Base-by-base conservation (phyloP, 2,797 vertebrate species). In the Otolemur crassicaudatus region DNA sequence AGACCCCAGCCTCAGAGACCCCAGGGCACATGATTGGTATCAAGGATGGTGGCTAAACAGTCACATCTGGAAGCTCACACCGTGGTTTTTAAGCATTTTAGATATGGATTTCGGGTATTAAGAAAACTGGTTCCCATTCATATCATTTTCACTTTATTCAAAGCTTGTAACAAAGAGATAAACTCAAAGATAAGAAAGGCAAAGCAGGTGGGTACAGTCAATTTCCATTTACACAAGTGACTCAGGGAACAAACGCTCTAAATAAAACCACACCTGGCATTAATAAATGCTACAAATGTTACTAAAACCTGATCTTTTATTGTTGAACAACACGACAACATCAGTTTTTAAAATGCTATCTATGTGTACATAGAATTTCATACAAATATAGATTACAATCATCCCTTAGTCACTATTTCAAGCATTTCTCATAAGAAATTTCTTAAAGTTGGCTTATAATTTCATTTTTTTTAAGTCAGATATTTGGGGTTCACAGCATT, bases 401-500 rank as follows among this genome's bases (percentile, higher is more conserved):
- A 60, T 81, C 23, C 69, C 17, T 94, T 43, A 73, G 49, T 60
- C 58, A 72, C 3, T 63, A 56, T 40, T 77, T 94, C 40, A 88
- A 94, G 53, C 25, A 77, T 4, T 82, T 40, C 25, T 80, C 27
- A 2, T 17, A 60, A 61, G n/a, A 79, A 65, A 65, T 13, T 56
- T 19, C 34, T 76, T 65, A 83, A 1, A 94, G 23, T 22, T 83
- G 14, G 58, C n/a, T 67, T 85, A 37, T 49, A 91, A 77, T 56
- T 81, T 94, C 89, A 89, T 83, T 79, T 95, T 95, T 46, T 73
- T 5, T 94, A 72, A 63, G 91, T 31, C 91, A 86, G 77, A 86
- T 92, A 97, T 83, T 2, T 94, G 93, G 79, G 31, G 95, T 97
- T 90, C 90, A 79, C 53, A 83, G 86, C 72, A 61, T 94, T 96